These are phyloP conservation scores for Clitarchus hookeri DNA, from an alignment of 2,888 invertebrate genomes.

Conservation along the genomic window DNA sequence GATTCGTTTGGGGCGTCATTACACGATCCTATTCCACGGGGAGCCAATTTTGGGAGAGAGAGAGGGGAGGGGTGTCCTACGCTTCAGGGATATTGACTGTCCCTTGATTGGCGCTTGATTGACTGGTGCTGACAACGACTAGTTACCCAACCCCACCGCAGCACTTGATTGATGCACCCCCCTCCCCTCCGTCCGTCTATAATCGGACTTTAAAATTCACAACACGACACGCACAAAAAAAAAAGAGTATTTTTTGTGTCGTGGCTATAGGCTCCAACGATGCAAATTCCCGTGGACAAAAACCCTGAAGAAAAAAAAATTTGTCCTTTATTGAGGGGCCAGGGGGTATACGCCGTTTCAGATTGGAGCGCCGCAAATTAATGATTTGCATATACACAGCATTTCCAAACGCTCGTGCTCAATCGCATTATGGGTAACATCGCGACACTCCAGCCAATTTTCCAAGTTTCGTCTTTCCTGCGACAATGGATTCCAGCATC, in stretches of 20 bases:
- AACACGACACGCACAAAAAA: background rate
- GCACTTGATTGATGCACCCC: background rate
- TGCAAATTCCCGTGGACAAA: background rate
- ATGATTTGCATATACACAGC: background rate
- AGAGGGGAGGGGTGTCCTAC: background rate
- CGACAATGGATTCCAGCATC: no score
- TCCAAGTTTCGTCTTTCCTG: no score
- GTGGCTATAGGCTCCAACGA: conserved; percentile 6
- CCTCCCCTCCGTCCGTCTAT: background rate
- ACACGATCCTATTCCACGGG: background rate
- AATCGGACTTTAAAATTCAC: conserved; percentile 14
- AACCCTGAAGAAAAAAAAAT: background rate
- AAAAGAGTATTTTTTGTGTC: background rate
- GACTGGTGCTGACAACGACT: conserved; percentile 14
- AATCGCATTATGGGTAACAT: background rate
- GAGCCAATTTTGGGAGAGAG: background rate
- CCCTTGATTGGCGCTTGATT: conserved; percentile 14
- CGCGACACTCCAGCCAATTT: no score
- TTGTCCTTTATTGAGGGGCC: background rate
- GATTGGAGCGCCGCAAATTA: background rate
- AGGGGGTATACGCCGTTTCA: background rate
- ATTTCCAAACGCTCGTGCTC: conserved; percentile 1
- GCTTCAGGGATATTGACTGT: conserved; percentile 14
- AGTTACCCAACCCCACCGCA: background rate
- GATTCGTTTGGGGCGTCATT: conserved; percentile 8